phyloP scores from a whole-genome alignment of 2,113 vertebrate genomes.

The Cisticola juncidis region DNA sequence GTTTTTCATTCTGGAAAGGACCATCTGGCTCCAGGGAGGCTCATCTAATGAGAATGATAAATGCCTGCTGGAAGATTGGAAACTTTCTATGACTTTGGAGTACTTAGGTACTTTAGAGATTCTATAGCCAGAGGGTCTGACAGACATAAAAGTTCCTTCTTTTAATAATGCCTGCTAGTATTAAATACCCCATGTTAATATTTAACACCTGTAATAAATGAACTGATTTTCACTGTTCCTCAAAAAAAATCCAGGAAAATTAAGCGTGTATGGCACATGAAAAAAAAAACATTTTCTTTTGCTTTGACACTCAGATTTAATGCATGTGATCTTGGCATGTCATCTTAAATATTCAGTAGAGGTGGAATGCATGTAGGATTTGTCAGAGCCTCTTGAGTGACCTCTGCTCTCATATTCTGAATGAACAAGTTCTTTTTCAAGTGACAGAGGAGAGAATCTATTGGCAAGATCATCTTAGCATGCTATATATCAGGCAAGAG shows the following conservation, averaged over 20 bases:
- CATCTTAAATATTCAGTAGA: background rate
- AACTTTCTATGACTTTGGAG: background rate
- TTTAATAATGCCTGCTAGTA: background rate
- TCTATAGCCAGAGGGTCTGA: background rate
- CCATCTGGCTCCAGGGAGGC: background rate
- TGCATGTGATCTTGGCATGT: background rate
- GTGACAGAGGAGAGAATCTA: accelerated
- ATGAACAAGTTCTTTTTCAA: background rate
- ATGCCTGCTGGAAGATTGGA: background rate
- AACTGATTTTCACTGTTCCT: background rate
- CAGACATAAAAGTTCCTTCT: background rate
- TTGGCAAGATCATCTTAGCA: background rate
- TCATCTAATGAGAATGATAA: background rate
- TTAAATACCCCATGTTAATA: background rate
- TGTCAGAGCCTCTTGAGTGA: background rate
- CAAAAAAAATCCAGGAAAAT: background rate
- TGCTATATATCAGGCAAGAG: background rate
- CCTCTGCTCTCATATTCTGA: background rate
- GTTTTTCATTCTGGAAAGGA: background rate
- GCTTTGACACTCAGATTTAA: background rate
- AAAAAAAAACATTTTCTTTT: background rate
- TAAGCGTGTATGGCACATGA: accelerated
- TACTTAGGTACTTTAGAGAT: background rate
- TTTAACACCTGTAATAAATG: background rate
- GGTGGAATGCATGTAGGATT: background rate